Percentiles rank a stretch among this genome's conserved stretches.
Conservation (phyloP, 2,888 invertebrate genomes). For the Amphipoea oculea region DNA sequence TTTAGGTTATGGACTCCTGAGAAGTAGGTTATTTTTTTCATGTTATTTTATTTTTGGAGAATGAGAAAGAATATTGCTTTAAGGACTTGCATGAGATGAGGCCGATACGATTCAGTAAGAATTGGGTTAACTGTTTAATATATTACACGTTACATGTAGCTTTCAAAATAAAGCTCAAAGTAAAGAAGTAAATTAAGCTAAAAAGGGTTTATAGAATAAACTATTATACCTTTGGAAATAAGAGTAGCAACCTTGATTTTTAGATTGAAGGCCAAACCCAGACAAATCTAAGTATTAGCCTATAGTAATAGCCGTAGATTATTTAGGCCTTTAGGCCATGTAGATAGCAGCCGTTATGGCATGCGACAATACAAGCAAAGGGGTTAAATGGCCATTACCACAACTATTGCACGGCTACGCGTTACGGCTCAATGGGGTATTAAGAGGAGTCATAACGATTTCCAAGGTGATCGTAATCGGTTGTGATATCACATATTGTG, state of each 20-base stretch:
- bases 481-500: conserved; percentile 22
- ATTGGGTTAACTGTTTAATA: not conserved
- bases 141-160: not conserved
- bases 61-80: not conserved
- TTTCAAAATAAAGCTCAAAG: not conserved
- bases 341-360: conserved; percentile 39
- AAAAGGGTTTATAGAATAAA: too few species aligned
- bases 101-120: not conserved
- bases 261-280: not conserved
- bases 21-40: not conserved
- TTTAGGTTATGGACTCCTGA: not conserved
- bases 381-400: conserved; percentile 53
- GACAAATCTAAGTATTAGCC: conserved; percentile 22
- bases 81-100: not conserved
- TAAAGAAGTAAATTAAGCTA: not conserved
- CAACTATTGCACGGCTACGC: conserved; percentile 47
- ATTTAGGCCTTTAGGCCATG: conserved; percentile 45
- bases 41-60: not conserved
- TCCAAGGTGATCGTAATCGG: conserved; percentile 44
- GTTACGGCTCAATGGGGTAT: conserved; percentile 47
- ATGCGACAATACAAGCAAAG: conserved; percentile 49
- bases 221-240: not conserved
- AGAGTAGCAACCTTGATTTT: not conserved
- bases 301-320: conserved; percentile 21
- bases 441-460: conserved; percentile 38